Evolutionary conservation across 1,140 invertebrate genomes (phyloP).

Genomic region (Drosophila seguyi): DNA sequence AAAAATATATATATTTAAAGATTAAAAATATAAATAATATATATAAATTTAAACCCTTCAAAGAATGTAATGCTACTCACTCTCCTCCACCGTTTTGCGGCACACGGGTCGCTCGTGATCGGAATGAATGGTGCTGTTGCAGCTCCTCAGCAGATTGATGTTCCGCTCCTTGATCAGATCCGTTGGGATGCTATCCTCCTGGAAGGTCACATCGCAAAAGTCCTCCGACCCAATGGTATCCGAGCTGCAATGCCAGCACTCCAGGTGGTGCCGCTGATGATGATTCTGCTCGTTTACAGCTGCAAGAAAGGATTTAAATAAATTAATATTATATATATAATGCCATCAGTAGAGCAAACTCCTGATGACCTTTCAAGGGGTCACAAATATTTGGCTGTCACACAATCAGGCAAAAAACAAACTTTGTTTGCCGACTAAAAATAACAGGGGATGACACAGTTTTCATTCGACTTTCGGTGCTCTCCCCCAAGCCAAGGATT

Average conservation of each 20-base stretch:
- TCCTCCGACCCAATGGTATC: constrained; percentile 75
- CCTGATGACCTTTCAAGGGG: constrained; percentile 33
- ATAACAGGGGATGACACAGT: constrained; percentile 40
- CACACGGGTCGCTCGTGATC: constrained; percentile 79
- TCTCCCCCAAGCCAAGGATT: constrained; percentile 1
- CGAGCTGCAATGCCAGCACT: constrained; percentile 84
- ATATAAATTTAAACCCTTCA: too few species aligned
- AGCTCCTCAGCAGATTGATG: constrained; percentile 71
- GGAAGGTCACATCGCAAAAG: constrained; percentile 75
- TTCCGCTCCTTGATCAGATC: constrained; percentile 71
- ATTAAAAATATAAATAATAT: too few species aligned
- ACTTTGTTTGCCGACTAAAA: constrained; percentile 22
- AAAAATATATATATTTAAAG: background rate
- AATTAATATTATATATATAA: background rate
- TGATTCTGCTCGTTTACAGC: constrained; percentile 57
- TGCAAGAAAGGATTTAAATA: background rate
- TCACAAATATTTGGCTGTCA: constrained; percentile 20
- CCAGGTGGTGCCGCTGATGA: constrained; percentile 45
- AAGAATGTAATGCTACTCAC: constrained; percentile 36
- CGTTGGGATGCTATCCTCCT: constrained; percentile 75
- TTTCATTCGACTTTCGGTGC: constrained; percentile 19
- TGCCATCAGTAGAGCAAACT: background rate
- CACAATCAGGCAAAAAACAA: constrained; percentile 4
- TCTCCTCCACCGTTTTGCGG: constrained; percentile 80
- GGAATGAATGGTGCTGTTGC: constrained; percentile 78